Percentiles rank a stretch among this genome's conserved stretches.
Conservation (phyloP, 2,888 invertebrate genomes). For the Ichneumoninae sp. region DNA sequence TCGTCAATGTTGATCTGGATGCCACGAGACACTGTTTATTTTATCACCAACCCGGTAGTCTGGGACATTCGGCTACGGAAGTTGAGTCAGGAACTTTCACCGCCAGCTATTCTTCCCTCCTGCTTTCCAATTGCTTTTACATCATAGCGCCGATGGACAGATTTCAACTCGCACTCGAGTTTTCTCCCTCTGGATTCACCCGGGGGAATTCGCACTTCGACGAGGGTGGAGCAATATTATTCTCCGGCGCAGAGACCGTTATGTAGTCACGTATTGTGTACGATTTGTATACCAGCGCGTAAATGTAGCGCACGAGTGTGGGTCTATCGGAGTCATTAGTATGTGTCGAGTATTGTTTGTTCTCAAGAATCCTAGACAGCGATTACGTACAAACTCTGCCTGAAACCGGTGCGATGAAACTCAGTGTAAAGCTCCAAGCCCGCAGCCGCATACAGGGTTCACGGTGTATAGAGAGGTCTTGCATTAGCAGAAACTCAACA, state of each 20-base stretch:
- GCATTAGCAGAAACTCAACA: conserved; percentile 51
- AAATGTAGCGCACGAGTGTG: not conserved
- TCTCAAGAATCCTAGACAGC: conserved; percentile 5
- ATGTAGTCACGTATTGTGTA: not conserved
- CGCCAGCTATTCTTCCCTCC: conserved; percentile 21
- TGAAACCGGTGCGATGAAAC: conserved; percentile 9
- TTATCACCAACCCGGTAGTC: conserved; percentile 33
- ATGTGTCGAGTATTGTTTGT: not conserved
- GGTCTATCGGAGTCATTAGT: not conserved
- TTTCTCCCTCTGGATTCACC: conserved; percentile 21
- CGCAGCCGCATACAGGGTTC: not conserved
- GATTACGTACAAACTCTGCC: conserved; percentile 8
- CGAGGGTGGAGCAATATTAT: conserved; percentile 52
- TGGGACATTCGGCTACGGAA: conserved; percentile 19
- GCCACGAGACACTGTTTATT: conserved; percentile 36
- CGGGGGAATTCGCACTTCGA: conserved; percentile 33
- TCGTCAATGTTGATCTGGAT: conserved; percentile 33
- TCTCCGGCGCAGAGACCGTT: not conserved
- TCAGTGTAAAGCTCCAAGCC: not conserved
- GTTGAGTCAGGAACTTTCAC: not conserved
- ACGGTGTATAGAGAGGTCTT: not conserved
- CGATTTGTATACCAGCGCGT: not conserved
- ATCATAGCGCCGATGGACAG: conserved; percentile 6
- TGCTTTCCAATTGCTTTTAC: conserved; percentile 26
- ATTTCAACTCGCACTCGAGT: conserved; percentile 22